Evolutionary conservation across 2,113 vertebrate genomes (phyloP), one percentile per base, ranked within the genome.

Genomic region (Lynx canadensis): DNA sequence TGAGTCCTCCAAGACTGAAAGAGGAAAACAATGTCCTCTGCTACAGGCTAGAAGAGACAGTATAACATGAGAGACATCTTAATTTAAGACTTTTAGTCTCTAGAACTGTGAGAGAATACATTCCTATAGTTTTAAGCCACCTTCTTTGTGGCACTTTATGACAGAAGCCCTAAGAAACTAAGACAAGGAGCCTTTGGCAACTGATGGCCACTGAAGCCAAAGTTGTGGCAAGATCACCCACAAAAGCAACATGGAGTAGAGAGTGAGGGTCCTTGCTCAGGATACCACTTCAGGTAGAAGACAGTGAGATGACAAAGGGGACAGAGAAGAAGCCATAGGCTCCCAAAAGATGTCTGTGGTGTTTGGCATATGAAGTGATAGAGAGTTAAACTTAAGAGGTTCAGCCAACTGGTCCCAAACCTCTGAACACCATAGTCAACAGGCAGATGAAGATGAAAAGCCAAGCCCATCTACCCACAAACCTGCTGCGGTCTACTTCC

Each of bases 401-500:
- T 88, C 36, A 74, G 33, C 18, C 38, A 23, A 55, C 6, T 1
- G 6, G 23, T 52, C 63, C 57, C 48, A 16, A 82, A 29, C n/a
- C 36, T 73, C 23, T 57, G 18, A 80, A 29, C 18, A 87, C 38
- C 29, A 68, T 11, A 83, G 82, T 25, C 87, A 88, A n/a, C 18
- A 60, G 2, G 4, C 8, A 38, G 57, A 31, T n/a, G 52, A 41
- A 29, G 57, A 29, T 8, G n/a, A 52, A 76, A 80, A 68, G 19
- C 5, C 60, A n/a, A 16, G 0, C 8, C 19, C 9, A 0, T 27
- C 16, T 48, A 48, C 50, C 14, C 13, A 52, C 36, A 48, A 19
- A 19, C 2, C n/a, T 14, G 5, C n/a, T 7, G 16, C 21, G 1
- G 5, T 21, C 38, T 3, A 21, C 14, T 36, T 27, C 41, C 23